phyloP scores from a whole-genome alignment of 1,140 invertebrate genomes.

The Temnothorax nylanderi region DNA sequence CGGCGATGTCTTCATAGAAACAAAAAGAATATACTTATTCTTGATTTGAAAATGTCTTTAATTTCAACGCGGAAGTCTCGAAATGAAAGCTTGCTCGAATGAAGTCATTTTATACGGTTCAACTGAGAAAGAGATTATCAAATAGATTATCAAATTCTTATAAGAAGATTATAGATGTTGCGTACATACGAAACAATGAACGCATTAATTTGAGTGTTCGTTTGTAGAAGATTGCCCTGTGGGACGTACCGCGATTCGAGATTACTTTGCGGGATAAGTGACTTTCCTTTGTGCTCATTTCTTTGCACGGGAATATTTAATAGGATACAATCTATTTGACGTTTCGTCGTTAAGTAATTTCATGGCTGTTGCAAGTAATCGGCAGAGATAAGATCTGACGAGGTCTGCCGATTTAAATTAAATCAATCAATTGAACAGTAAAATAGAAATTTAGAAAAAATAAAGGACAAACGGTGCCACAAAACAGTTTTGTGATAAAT shows the following conservation, averaged over 20 bases:
- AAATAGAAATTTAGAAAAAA: background rate
- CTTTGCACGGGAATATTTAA: background rate
- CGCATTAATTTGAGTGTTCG: too few species aligned
- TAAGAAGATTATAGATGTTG: too few species aligned
- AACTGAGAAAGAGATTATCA: too few species aligned
- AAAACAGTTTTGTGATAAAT: background rate
- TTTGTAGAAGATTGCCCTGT: background rate
- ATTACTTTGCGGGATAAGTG: background rate
- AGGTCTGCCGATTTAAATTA: background rate
- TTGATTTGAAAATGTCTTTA: too few species aligned
- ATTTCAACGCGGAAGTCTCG: too few species aligned
- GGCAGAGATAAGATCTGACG: background rate
- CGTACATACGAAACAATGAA: too few species aligned
- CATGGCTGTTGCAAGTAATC: background rate
- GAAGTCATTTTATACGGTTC: too few species aligned
- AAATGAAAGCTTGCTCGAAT: too few species aligned
- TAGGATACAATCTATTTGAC: background rate
- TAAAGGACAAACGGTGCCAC: background rate
- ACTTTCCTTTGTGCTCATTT: background rate
- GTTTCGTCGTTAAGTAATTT: background rate
- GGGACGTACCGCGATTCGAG: background rate
- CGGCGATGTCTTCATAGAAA: background rate
- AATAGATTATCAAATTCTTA: too few species aligned
- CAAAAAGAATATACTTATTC: too few species aligned
- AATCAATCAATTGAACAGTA: background rate